phyloP scores from a whole-genome alignment of 2,888 invertebrate genomes.

The Leucoma salicis region DNA sequence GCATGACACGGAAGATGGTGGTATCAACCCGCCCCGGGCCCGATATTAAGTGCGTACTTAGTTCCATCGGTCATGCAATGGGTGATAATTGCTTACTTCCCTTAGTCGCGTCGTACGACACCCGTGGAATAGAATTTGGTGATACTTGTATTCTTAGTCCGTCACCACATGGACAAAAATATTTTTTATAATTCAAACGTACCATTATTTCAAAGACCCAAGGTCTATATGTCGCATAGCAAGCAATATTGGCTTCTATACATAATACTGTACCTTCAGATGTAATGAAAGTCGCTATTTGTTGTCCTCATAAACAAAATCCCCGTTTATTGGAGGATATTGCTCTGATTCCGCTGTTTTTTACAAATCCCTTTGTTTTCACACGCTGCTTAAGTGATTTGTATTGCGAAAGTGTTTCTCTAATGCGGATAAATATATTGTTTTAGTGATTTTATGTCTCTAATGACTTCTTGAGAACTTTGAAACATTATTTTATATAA shows the following conservation, averaged over 20 bases:
- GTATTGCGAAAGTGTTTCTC: conserved; percentile 15
- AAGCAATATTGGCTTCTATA: conserved; percentile 66
- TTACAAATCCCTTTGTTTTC: conserved; percentile 28
- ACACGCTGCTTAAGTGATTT: conserved; percentile 33
- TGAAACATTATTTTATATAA: too few species aligned
- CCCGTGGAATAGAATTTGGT: too few species aligned
- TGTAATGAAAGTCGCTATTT: conserved; percentile 71
- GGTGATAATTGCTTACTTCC: too few species aligned
- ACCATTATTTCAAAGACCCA: conserved; percentile 11
- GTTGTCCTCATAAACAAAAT: conserved; percentile 77
- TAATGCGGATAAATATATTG: conserved; percentile 5
- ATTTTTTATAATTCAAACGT: too few species aligned
- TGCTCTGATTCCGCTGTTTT: conserved; percentile 59
- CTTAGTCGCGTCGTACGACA: too few species aligned
- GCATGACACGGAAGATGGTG: too few species aligned
- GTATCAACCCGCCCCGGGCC: too few species aligned
- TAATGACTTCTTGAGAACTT: too few species aligned
- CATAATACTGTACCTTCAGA: conserved; percentile 60
- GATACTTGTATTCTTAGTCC: too few species aligned
- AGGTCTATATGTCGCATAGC: conserved; percentile 33
- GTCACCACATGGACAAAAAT: too few species aligned
- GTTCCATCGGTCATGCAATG: too few species aligned
- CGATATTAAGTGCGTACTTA: too few species aligned
- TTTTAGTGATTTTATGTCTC: not conserved
- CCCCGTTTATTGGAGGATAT: conserved; percentile 72